phyloP scores from a whole-genome alignment of 2,888 invertebrate species.

The Liodrosophila aerea region DNA sequence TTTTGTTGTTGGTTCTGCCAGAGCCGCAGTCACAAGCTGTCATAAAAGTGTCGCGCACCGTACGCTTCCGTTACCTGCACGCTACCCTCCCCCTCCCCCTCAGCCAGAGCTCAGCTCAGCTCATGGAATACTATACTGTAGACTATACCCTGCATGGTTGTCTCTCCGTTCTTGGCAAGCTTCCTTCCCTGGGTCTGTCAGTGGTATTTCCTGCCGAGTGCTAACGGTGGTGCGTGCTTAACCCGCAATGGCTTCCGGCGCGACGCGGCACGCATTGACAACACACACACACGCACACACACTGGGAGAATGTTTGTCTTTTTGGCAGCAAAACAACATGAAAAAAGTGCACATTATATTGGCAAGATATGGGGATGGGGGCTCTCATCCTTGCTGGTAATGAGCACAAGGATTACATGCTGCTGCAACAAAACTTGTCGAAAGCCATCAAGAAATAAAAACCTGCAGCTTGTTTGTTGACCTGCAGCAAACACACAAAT shows the following conservation, averaged over 20 bases:
- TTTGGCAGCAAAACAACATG: conserved; percentile 11
- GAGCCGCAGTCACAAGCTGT: conserved; percentile 44
- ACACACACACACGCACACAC: conserved; percentile 1
- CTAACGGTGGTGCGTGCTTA: conserved; percentile 45
- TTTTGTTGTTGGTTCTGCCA: conserved; percentile 32
- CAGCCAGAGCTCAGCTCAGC: background rate
- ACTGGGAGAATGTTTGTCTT: conserved; percentile 20
- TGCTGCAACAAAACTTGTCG: conserved; percentile 28
- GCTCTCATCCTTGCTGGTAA: conserved; percentile 27
- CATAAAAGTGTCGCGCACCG: conserved; percentile 66
- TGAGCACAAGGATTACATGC: conserved; percentile 55
- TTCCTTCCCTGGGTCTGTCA: conserved; percentile 29
- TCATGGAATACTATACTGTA: too few relatives aligned
- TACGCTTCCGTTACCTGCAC: conserved; percentile 47
- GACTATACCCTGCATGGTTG: too few relatives aligned
- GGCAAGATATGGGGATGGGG: conserved; percentile 12
- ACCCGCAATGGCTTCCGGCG: conserved; percentile 72
- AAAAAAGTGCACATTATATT: conserved; percentile 51
- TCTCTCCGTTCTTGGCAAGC: background rate
- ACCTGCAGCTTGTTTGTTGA: conserved; percentile 42
- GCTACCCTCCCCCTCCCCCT: background rate
- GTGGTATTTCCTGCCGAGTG: conserved; percentile 32
- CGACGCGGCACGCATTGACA: conserved; percentile 44
- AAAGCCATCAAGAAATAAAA: conserved; percentile 28
- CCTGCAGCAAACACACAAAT: conserved; percentile 27